These are phyloP conservation scores for Melanaphis sacchari DNA, from an alignment of 1,140 invertebrate genomes.

Conservation along the genomic window DNA sequence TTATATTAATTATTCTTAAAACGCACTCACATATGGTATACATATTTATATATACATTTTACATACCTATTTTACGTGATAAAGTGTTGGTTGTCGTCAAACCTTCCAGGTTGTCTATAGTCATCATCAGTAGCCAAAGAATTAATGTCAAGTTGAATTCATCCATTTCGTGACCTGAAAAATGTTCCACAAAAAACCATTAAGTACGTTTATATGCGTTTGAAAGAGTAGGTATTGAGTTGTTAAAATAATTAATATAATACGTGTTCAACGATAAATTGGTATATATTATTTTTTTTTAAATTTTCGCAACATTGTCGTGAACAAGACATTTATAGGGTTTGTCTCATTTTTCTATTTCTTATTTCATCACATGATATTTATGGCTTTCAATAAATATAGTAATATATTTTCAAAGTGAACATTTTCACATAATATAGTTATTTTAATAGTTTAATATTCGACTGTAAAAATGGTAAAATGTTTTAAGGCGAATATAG, in stretches of 20 bases:
- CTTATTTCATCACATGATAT: neutral
- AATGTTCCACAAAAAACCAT: neutral
- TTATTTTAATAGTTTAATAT: neutral
- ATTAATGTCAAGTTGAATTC: neutral
- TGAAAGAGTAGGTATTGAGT: neutral
- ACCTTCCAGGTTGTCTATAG: neutral
- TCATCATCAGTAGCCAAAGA: neutral
- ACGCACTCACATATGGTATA: neutral
- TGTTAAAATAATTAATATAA: neutral
- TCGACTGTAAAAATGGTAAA: neutral
- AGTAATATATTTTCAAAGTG: neutral
- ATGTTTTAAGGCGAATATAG: neutral
- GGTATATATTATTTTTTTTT: neutral
- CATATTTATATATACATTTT: neutral
- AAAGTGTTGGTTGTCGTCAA: neutral
- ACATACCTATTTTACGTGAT: neutral
- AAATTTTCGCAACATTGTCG: neutral
- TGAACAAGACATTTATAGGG: neutral
- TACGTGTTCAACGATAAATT: neutral
- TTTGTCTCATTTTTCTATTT: neutral
- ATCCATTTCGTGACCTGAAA: conserved; percentile 7
- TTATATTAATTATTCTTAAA: neutral
- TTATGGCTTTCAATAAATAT: neutral
- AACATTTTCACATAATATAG: neutral
- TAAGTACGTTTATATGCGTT: neutral